Percentiles rank a stretch among this genome's conserved stretches.
phyloP scores from a whole-genome alignment of 2,113 vertebrate species.

The Antechinus stuartii region DNA sequence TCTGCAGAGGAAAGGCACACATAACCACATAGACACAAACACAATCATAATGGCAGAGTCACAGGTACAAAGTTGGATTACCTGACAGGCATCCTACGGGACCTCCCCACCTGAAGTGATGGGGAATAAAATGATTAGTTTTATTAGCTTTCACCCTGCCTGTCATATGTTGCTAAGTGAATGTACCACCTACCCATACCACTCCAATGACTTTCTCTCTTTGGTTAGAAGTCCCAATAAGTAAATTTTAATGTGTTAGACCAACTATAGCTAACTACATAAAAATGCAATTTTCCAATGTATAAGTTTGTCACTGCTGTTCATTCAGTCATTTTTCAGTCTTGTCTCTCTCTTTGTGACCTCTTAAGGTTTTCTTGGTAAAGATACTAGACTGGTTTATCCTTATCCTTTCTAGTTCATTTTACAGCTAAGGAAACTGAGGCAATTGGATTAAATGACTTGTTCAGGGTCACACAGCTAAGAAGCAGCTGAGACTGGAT shows the following conservation, averaged over 20 bases:
- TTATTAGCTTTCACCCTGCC: background rate
- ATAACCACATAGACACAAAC: background rate
- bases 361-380: background rate
- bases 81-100: background rate
- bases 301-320: background rate
- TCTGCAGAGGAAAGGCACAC: slow-evolving; percentile 82
- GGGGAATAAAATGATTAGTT: background rate
- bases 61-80: background rate
- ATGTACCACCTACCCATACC: background rate
- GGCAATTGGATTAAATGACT: background rate
- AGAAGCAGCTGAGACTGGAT: background rate
- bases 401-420: background rate
- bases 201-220: background rate
- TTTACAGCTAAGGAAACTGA: background rate
- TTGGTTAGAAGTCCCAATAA: background rate
- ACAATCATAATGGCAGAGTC: background rate
- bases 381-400: background rate
- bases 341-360: background rate
- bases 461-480: background rate
- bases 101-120: background rate
- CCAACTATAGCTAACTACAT: background rate
- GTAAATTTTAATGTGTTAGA: background rate
- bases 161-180: background rate
- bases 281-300: background rate
- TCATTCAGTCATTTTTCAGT: background rate